These are phyloP conservation scores for Perca flavescens DNA, from an alignment of 2,113 vertebrate species.

Conservation along the genomic window DNA sequence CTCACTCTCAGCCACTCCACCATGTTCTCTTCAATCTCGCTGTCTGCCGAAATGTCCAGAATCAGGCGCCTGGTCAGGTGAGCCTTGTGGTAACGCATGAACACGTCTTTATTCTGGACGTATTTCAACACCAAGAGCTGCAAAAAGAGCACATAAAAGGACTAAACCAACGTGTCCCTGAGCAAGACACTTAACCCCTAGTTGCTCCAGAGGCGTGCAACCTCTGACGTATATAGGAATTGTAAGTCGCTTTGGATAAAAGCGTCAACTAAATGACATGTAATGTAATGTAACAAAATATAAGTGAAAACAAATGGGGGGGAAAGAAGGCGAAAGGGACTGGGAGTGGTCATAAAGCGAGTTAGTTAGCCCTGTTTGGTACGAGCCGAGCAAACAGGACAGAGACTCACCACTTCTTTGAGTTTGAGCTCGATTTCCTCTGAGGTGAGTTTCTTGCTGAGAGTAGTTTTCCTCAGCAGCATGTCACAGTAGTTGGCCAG, in stretches of 20 bases:
- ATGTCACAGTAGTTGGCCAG: constrained; percentile 99
- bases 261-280: no score
- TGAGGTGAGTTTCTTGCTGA: constrained; percentile 98
- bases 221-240: no score
- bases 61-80: constrained; percentile 96
- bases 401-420: constrained; percentile 93
- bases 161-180: no score
- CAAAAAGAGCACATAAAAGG: neutral
- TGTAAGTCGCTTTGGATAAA: no score
- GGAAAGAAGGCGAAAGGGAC: neutral
- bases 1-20: constrained; percentile 95
- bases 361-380: neutral
- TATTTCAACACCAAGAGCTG: constrained; percentile 95
- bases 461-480: constrained; percentile 96
- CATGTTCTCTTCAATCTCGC: constrained; percentile 99
- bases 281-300: no score
- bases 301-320: constrained; percentile 19
- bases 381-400: neutral
- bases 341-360: neutral
- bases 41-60: constrained; percentile 97
- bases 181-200: no score
- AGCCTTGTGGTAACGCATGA: constrained; percentile 99
- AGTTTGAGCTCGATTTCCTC: constrained; percentile 98
- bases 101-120: constrained; percentile 98
- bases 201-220: no score